A percentile compares a stretch with the other conserved stretches of the same genome.
phyloP scores from a whole-genome alignment of 2,113 vertebrate species.

The Aphyosemion australe region DNA sequence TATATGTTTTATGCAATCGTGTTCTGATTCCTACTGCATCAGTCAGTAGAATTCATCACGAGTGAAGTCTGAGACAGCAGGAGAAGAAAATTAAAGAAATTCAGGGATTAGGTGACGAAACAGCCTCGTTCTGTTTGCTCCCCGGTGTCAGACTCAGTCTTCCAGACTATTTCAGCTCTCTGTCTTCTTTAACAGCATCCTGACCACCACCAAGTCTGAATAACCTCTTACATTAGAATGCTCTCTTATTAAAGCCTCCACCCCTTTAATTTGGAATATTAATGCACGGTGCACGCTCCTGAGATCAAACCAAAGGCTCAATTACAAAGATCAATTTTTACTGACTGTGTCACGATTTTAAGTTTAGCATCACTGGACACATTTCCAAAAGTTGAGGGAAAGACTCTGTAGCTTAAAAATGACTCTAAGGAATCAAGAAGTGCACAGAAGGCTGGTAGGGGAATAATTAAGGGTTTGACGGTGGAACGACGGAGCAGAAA shows the following conservation, averaged over 20 bases:
- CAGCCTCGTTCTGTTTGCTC: slow-evolving; percentile 12
- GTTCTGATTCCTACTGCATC: not conserved
- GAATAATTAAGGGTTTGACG: slow-evolving; percentile 21
- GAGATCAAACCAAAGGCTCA: not conserved
- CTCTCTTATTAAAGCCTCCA: slow-evolving; percentile 20
- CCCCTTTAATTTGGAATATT: not conserved
- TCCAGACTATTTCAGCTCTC: slow-evolving; percentile 44
- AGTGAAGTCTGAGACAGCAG: slow-evolving; percentile 2
- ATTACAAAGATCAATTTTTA: no score
- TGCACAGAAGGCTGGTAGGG: slow-evolving; percentile 3
- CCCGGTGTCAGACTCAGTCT: slow-evolving; percentile 11
- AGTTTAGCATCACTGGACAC: not conserved
- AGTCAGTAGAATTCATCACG: not conserved
- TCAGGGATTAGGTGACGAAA: slow-evolving; percentile 37
- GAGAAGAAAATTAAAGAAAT: slow-evolving; percentile 15
- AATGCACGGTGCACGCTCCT: not conserved
- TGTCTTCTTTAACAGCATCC: not conserved
- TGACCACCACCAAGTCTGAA: slow-evolving; percentile 20
- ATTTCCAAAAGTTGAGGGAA: not conserved
- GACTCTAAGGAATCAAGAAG: not conserved
- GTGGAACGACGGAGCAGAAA: slow-evolving; percentile 12
- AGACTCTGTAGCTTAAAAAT: not conserved
- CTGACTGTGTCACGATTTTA: not conserved
- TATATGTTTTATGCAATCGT: not conserved
- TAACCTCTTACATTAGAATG: slow-evolving; percentile 15